Evolutionary conservation across 2,113 vertebrate genomes (phyloP).

Genomic region (Hypanus sabinus): DNA sequence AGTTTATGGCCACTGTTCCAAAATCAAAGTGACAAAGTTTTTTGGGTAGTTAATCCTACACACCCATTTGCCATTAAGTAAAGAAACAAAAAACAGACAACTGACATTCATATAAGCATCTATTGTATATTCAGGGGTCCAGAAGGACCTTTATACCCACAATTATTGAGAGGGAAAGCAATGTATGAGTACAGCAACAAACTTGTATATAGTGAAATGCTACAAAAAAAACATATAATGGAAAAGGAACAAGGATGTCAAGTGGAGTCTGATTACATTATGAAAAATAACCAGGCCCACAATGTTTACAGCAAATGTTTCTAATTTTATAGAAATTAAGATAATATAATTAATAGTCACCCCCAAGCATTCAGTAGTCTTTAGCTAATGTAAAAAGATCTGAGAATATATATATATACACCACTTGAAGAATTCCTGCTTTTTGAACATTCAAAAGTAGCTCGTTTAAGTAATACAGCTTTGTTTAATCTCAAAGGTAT

Average conservation of each 20-base stretch:
- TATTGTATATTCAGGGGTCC: background rate
- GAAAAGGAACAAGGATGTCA: background rate
- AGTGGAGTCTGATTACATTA: background rate
- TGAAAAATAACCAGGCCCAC: background rate
- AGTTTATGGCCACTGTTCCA: background rate
- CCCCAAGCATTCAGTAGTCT: background rate
- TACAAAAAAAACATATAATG: background rate
- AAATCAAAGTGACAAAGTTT: background rate
- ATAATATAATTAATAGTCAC: background rate
- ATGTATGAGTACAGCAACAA: background rate
- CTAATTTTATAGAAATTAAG: background rate
- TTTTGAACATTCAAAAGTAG: background rate
- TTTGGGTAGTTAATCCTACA: background rate
- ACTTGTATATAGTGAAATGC: background rate
- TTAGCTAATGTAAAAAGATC: background rate
- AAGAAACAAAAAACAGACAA: background rate
- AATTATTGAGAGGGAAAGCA: background rate
- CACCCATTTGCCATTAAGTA: background rate
- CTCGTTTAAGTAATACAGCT: background rate
- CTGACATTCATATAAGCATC: background rate
- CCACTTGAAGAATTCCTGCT: background rate
- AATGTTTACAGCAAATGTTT: background rate
- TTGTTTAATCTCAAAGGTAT: background rate
- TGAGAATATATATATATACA: background rate
- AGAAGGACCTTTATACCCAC: background rate